These are phyloP conservation scores for Macrotrachela quadricornifera DNA, from an alignment of 1,140 invertebrate genomes.

Conservation along the genomic window DNA sequence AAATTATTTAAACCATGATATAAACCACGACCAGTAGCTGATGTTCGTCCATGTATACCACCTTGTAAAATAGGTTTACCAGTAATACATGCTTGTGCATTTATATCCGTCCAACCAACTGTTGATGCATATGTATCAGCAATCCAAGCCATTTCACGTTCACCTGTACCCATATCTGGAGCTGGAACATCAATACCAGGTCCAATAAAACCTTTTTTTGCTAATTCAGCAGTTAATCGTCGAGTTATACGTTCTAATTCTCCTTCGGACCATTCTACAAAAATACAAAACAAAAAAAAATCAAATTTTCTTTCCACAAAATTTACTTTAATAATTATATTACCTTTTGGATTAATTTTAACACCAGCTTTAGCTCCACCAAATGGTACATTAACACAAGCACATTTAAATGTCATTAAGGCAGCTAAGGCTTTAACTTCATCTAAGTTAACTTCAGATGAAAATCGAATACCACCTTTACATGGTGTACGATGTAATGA, in stretches of 20 bases:
- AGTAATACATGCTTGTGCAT: slow-evolving; percentile 93
- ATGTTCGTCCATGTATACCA: slow-evolving; percentile 80
- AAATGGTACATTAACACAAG: slow-evolving; percentile 82
- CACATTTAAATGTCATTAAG: slow-evolving; percentile 86
- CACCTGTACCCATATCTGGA: slow-evolving; percentile 91
- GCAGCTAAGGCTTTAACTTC: slow-evolving; percentile 86
- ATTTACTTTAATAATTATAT: too few relatives aligned
- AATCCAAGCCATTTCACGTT: slow-evolving; percentile 98
- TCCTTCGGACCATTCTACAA: slow-evolving; percentile 67
- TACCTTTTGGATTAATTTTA: slow-evolving; percentile 69
- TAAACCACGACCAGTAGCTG: slow-evolving; percentile 79
- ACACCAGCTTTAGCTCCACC: slow-evolving; percentile 86
- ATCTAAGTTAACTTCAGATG: slow-evolving; percentile 44
- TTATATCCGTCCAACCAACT: slow-evolving; percentile 77
- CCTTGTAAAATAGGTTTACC: slow-evolving; percentile 77
- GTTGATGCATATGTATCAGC: slow-evolving; percentile 95
- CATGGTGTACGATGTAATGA: slow-evolving; percentile 82
- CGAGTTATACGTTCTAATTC: slow-evolving; percentile 95
- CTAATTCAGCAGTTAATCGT: slow-evolving; percentile 80
- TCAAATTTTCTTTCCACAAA: too few relatives aligned
- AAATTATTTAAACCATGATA: slow-evolving; percentile 96
- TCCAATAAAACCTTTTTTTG: slow-evolving; percentile 96
- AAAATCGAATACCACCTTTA: slow-evolving; percentile 58
- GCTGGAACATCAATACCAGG: slow-evolving; percentile 91
- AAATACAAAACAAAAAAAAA: too few relatives aligned